Evolutionary conservation across 2,888 invertebrate species (phyloP).

Genomic region (Drosophila emarginata): DNA sequence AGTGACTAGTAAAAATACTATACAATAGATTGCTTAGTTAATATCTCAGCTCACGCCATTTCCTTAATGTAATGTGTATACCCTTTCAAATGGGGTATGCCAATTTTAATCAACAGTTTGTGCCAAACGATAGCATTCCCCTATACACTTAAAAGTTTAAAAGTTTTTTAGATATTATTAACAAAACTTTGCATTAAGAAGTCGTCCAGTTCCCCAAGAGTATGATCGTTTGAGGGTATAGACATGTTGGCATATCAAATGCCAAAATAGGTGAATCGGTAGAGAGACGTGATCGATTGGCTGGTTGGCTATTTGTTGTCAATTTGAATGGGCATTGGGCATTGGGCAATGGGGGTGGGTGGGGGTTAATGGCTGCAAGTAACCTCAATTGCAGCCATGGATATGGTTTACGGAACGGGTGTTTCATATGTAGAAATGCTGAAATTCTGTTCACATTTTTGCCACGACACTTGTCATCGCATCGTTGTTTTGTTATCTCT

Average conservation of each 20-base stretch:
- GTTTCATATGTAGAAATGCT: conserved; percentile 1
- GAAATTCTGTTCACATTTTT: conserved; percentile 5
- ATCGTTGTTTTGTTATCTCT: not conserved
- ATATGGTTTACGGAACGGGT: not conserved
- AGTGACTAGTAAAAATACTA: not conserved
- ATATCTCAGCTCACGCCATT: not conserved
- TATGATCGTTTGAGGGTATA: not conserved
- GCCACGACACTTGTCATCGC: conserved; percentile 7
- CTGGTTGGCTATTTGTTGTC: not conserved
- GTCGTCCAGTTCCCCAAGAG: too few relatives aligned
- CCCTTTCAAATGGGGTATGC: too few relatives aligned
- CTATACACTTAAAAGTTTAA: too few relatives aligned
- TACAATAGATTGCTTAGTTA: not conserved
- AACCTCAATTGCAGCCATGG: conserved; percentile 7
- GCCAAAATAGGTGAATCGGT: not conserved
- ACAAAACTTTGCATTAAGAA: too few relatives aligned
- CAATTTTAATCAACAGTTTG: too few relatives aligned
- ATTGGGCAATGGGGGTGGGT: not conserved
- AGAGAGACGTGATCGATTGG: conserved; percentile 8
- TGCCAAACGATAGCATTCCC: too few relatives aligned
- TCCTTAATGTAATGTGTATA: not conserved
- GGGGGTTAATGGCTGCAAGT: not conserved
- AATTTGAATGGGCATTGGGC: not conserved
- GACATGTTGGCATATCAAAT: not conserved
- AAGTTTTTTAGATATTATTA: too few relatives aligned